Conservation (phyloP, 2,888 invertebrate species). For the Dione juno region DNA sequence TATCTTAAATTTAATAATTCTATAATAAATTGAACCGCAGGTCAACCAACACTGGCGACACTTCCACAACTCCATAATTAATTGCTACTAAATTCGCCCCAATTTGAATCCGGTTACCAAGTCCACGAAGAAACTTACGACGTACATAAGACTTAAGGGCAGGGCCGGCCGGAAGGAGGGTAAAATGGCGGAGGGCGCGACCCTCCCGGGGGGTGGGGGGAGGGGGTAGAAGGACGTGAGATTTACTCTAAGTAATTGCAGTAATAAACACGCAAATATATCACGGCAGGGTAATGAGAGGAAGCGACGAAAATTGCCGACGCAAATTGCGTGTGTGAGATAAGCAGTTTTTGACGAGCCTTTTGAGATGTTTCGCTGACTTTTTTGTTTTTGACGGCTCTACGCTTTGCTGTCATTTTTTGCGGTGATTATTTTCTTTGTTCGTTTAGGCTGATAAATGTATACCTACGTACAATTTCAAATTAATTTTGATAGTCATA, state of each 20-base stretch:
- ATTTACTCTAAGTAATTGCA: slow-evolving; percentile 85
- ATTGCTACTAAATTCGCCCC: slow-evolving; percentile 84
- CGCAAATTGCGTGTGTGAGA: slow-evolving; percentile 84
- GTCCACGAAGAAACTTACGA: slow-evolving; percentile 83
- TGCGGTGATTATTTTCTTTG: slow-evolving; percentile 38
- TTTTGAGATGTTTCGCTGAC: slow-evolving; percentile 51
- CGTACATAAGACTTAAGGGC: slow-evolving; percentile 84
- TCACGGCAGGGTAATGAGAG: slow-evolving; percentile 83
- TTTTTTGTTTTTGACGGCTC: slow-evolving; percentile 54
- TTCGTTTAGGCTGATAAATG: slow-evolving; percentile 36
- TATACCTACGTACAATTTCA: slow-evolving; percentile 22
- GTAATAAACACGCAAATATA: slow-evolving; percentile 85
- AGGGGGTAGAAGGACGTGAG: slow-evolving; percentile 82
- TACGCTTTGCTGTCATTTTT: slow-evolving; percentile 35
- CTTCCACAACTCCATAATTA: slow-evolving; percentile 80
- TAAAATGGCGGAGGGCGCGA: slow-evolving; percentile 81
- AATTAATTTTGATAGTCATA: slow-evolving; percentile 2
- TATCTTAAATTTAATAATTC: slow-evolving; percentile 43
- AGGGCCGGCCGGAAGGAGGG: slow-evolving; percentile 82
- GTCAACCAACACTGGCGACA: slow-evolving; percentile 70
- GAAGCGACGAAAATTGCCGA: slow-evolving; percentile 80
- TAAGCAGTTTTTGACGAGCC: slow-evolving; percentile 74
- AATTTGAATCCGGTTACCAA: slow-evolving; percentile 83
- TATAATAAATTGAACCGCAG: slow-evolving; percentile 72
- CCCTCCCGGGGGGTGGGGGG: slow-evolving; percentile 69